Evolutionary conservation across 2,113 vertebrate species (phyloP).

Genomic region (Paralichthys olivaceus): DNA sequence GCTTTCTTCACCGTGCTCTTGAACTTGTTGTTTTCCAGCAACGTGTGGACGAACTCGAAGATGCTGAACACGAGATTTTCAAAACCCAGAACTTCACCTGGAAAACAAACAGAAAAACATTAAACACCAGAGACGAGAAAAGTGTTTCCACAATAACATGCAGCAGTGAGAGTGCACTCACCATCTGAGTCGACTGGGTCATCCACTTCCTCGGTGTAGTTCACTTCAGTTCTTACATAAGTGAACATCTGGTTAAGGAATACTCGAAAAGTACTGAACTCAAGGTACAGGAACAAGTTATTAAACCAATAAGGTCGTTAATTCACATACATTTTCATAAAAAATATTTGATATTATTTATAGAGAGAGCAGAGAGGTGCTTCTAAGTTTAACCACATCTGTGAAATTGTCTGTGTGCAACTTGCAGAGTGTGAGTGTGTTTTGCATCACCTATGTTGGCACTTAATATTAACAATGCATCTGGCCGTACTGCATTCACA

Average conservation of each 20-base stretch:
- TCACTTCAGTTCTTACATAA: conserved; percentile 99
- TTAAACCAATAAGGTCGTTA: neutral
- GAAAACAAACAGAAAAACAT: neutral
- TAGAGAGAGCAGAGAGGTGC: too few species aligned
- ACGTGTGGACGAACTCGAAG: conserved; percentile 98
- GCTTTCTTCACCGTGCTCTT: conserved; percentile 98
- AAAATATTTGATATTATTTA: neutral
- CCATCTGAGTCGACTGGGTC: conserved; percentile 97
- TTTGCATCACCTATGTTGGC: too few species aligned
- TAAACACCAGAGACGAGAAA: neutral
- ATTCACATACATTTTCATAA: neutral
- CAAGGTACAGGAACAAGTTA: neutral
- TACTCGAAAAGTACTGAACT: neutral
- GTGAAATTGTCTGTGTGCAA: too few species aligned
- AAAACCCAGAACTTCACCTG: conserved; percentile 98
- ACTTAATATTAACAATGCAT: too few species aligned
- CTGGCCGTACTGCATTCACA: too few species aligned
- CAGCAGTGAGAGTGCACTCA: conserved; percentile 59
- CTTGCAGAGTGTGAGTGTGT: too few species aligned
- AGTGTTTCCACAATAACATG: neutral
- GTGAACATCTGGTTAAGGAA: conserved; percentile 86
- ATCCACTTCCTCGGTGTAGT: conserved; percentile 98
- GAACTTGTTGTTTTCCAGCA: conserved; percentile 97
- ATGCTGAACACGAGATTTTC: conserved; percentile 99
- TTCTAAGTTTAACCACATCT: too few species aligned